Conservation (phyloP, 2,113 vertebrate genomes). For the Leptobrachium ailaonicum region DNA sequence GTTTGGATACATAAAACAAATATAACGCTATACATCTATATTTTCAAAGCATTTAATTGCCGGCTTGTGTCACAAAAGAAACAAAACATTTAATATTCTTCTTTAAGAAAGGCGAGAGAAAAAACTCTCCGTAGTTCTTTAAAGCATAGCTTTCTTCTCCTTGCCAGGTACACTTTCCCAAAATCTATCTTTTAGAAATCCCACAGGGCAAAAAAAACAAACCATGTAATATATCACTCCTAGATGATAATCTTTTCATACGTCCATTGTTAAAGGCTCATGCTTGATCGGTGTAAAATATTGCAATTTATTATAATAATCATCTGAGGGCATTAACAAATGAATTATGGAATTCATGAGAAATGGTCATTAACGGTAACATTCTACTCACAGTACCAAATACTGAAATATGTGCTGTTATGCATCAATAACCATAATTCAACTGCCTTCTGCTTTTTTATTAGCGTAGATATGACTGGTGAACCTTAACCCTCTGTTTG, state of each 20-base stretch:
- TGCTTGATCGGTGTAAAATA: not conserved
- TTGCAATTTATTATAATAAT: conserved; percentile 8
- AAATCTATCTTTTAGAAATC: not conserved
- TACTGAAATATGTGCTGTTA: conserved; percentile 2
- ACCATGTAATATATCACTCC: not conserved
- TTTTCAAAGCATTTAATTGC: too few relatives aligned
- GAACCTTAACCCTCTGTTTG: not conserved
- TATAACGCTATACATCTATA: too few relatives aligned
- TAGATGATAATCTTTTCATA: not conserved
- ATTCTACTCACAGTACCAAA: conserved; percentile 7
- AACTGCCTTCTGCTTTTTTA: conserved; percentile 3
- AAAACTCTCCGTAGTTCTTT: too few relatives aligned
- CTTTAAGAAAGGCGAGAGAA: too few relatives aligned
- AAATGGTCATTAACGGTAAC: conserved; percentile 7
- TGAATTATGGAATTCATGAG: conserved; percentile 5
- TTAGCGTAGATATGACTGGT: not conserved
- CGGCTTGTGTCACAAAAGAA: too few relatives aligned
- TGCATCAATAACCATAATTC: conserved; percentile 17
- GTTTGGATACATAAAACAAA: too few relatives aligned
- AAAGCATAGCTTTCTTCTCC: too few relatives aligned
- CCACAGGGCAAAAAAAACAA: not conserved
- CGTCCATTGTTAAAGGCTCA: not conserved
- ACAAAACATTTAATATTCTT: too few relatives aligned
- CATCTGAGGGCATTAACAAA: conserved; percentile 7
- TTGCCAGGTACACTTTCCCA: not conserved